Conservation (phyloP, 2,797 vertebrate genomes). For the Falco rusticolus region DNA sequence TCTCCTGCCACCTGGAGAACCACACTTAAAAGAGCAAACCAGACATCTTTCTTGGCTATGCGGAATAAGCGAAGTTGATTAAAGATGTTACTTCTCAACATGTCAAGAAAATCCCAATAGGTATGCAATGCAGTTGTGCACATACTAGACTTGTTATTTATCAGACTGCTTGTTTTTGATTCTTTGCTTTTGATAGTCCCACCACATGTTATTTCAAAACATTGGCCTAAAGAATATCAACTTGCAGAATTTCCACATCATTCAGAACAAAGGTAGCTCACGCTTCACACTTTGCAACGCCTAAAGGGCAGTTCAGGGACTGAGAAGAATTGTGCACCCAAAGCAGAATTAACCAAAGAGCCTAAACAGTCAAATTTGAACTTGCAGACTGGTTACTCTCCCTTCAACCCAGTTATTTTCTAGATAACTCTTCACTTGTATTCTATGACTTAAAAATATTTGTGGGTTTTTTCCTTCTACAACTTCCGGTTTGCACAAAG, state of each 20-base stretch:
- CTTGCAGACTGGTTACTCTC: background rate
- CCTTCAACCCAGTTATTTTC: background rate
- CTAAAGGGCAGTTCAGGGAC: background rate
- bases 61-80: background rate
- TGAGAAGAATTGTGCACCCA: background rate
- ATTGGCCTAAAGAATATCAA: background rate
- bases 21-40: background rate
- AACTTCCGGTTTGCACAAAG: background rate
- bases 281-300: background rate
- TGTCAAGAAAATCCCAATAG: background rate
- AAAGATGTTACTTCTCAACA: background rate
- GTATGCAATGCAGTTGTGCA: background rate
- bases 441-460: background rate
- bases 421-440: background rate
- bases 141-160: rapidly evolving
- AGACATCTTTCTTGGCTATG: background rate
- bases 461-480: background rate
- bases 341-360: background rate
- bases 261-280: background rate
- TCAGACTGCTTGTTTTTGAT: background rate
- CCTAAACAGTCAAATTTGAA: background rate
- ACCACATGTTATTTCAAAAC: background rate
- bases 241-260: background rate
- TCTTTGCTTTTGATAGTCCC: background rate
- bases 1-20: background rate